Evolutionary conservation across 1,140 invertebrate genomes (phyloP).

Genomic region (Bombus ignitus): DNA sequence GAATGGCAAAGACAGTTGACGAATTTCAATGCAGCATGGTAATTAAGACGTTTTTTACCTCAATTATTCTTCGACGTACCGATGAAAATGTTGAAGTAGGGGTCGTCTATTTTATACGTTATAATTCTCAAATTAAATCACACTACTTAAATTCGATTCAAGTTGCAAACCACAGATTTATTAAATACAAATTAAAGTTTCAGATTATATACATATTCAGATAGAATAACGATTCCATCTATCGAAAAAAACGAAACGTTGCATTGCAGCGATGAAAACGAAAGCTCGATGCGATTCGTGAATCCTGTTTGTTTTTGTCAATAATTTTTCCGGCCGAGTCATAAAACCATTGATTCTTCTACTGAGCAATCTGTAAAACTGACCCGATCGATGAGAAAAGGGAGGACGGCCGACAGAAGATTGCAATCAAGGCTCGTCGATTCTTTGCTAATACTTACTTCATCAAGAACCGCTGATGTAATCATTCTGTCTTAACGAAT

Average conservation of each 20-base stretch:
- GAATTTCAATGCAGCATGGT: neutral
- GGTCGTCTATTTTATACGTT: neutral
- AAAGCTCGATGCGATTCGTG: neutral
- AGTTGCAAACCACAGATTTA: too few species aligned
- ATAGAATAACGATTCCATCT: too few species aligned
- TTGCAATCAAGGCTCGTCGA: conserved; percentile 56
- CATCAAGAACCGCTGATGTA: conserved; percentile 59
- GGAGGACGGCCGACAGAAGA: conserved; percentile 7
- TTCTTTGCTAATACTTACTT: conserved; percentile 57
- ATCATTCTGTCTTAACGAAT: conserved; percentile 58
- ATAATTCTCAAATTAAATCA: neutral
- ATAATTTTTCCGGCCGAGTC: neutral
- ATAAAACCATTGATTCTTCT: neutral
- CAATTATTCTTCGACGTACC: neutral
- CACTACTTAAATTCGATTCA: too few species aligned
- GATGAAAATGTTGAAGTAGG: neutral
- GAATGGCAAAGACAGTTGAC: neutral
- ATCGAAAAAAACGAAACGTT: neutral
- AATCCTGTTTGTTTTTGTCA: neutral
- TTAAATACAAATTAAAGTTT: neutral
- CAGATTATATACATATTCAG: neutral
- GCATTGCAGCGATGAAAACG: neutral
- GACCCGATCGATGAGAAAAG: conserved; percentile 31
- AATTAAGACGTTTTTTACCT: neutral
- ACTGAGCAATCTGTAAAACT: conserved; percentile 34